phyloP scores from a whole-genome alignment of 2,888 invertebrate genomes.

The Dermolepida albohirtum region DNA sequence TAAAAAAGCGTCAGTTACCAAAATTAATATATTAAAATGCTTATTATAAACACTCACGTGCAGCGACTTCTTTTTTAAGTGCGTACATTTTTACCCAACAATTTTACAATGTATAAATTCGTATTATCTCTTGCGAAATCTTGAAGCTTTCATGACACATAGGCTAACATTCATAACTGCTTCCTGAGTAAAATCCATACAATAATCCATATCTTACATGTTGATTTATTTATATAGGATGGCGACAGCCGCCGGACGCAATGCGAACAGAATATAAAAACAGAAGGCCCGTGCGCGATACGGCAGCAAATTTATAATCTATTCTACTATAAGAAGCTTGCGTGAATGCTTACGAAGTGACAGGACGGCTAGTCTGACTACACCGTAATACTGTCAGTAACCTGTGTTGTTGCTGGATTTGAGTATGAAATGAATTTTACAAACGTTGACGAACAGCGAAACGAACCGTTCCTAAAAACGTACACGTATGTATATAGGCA shows the following conservation, averaged over 20 bases:
- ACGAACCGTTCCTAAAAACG: too few relatives aligned
- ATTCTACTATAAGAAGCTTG: conserved; percentile 9
- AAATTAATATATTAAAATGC: too few relatives aligned
- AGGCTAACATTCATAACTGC: conserved; percentile 38
- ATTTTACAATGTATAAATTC: conserved; percentile 35
- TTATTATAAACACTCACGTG: too few relatives aligned
- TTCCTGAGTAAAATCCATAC: conserved; percentile 40
- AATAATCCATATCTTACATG: conserved; percentile 43
- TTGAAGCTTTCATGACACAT: conserved; percentile 27
- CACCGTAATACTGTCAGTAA: too few relatives aligned
- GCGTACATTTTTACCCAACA: too few relatives aligned
- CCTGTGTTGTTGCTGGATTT: too few relatives aligned
- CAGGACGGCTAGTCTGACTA: conserved; percentile 1
- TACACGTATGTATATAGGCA: too few relatives aligned
- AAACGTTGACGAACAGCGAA: too few relatives aligned
- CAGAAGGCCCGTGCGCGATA: conserved; percentile 32
- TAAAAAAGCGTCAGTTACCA: too few relatives aligned
- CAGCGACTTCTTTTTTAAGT: too few relatives aligned
- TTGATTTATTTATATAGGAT: conserved; percentile 43
- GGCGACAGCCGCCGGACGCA: conserved; percentile 44
- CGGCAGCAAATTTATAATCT: conserved; percentile 11
- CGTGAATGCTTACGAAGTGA: not conserved
- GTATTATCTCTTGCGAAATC: conserved; percentile 5
- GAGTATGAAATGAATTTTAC: too few relatives aligned
- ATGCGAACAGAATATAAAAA: conserved; percentile 38